Percentiles rank a stretch among this genome's conserved stretches.
These are phyloP conservation scores for Ctenopoma multispine DNA, from an alignment of 2,797 vertebrate species.

Conservation along the genomic window DNA sequence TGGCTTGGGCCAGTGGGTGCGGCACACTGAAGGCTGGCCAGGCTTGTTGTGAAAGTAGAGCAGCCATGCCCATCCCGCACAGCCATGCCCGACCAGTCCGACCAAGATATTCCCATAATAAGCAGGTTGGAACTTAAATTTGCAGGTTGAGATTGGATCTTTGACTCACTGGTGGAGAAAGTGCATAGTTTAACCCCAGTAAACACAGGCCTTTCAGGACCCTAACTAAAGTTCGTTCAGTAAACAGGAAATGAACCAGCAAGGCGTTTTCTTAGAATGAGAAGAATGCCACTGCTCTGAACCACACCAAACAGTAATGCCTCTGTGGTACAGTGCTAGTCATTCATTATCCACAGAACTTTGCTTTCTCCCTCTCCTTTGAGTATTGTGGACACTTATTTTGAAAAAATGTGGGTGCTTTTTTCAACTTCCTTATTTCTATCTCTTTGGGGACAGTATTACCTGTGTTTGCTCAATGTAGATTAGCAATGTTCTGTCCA, in stretches of 20 bases:
- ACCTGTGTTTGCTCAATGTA: conserved; percentile 11
- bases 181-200: conserved; percentile 82
- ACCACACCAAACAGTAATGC: conserved; percentile 79
- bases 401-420: conserved; percentile 57
- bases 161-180: conserved; percentile 79
- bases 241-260: conserved; percentile 90
- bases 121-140: conserved; percentile 84
- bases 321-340: conserved; percentile 71
- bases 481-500: conserved; percentile 25
- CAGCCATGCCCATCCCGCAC: conserved; percentile 75
- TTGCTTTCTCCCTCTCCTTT: conserved; percentile 46
- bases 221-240: conserved; percentile 76
- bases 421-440: conserved; percentile 60
- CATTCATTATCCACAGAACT: conserved; percentile 75
- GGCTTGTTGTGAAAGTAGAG: conserved; percentile 79
- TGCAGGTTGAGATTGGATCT: conserved; percentile 85
- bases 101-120: conserved; percentile 84
- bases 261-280: conserved; percentile 84
- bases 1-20: conserved; percentile 73
- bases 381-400: conserved; percentile 58
- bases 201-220: conserved; percentile 83
- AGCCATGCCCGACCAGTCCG: conserved; percentile 69
- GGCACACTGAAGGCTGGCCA: conserved; percentile 70
- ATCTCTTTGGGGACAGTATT: conserved; percentile 15
- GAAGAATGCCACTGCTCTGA: conserved; percentile 81